Evolutionary conservation across 2,888 invertebrate genomes (phyloP).

Genomic region (Drosophila leonis): DNA sequence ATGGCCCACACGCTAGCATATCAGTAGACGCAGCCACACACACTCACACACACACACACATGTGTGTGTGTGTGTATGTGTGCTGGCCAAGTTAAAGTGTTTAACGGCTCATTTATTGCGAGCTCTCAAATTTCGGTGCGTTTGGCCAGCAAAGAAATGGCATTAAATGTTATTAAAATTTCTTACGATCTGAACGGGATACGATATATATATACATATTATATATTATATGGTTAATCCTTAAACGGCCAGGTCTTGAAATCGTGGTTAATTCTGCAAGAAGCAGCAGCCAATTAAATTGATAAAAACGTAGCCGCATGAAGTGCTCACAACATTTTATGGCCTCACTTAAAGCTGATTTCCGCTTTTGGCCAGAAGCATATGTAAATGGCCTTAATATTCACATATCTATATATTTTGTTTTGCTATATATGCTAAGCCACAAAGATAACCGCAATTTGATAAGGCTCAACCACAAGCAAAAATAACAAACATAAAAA

Average conservation of each 20-base stretch:
- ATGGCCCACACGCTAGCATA: conserved; percentile 49
- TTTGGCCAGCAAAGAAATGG: conserved; percentile 42
- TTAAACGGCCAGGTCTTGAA: conserved; percentile 47
- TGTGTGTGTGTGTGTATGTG: conserved; percentile 6
- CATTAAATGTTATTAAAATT: conserved; percentile 74
- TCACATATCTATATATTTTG: conserved; percentile 1
- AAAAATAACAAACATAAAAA: not conserved
- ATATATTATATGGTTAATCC: conserved; percentile 68
- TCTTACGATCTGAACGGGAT: conserved; percentile 16
- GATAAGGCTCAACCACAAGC: conserved; percentile 8
- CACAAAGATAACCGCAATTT: conserved; percentile 20
- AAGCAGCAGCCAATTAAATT: conserved; percentile 46
- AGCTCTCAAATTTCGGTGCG: conserved; percentile 34
- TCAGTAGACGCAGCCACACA: conserved; percentile 14
- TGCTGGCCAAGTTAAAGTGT: conserved; percentile 67
- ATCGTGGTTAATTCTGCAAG: not conserved
- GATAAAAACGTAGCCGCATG: conserved; percentile 15
- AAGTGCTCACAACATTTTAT: conserved; percentile 42
- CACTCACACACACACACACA: conserved; percentile 18
- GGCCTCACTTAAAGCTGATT: conserved; percentile 11
- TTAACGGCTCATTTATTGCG: conserved; percentile 80
- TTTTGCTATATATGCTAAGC: conserved; percentile 5
- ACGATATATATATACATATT: not conserved
- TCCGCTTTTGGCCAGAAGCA: conserved; percentile 6
- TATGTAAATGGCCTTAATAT: conserved; percentile 1